Conservation (phyloP, 2,113 vertebrate genomes). For the Chrysemys picta region DNA sequence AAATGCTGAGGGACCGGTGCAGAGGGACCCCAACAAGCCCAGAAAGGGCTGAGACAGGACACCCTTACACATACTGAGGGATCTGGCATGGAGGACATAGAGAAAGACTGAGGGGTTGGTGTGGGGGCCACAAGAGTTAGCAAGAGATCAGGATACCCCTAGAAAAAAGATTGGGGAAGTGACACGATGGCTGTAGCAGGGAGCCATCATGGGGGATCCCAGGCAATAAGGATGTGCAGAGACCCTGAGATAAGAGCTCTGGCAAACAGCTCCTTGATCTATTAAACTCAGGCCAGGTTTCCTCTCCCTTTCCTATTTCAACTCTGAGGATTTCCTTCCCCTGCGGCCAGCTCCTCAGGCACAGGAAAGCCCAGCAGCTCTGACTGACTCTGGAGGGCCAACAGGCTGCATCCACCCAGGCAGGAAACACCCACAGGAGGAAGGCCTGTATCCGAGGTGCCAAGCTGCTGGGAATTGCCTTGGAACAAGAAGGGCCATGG, state of each 20-base stretch:
- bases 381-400: not conserved
- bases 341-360: not conserved
- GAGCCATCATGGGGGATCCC: not conserved
- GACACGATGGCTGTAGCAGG: not conserved
- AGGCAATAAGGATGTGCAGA: not conserved
- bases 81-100: not conserved
- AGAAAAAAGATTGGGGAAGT: not conserved
- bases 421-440: not conserved
- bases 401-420: no score
- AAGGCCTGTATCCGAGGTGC: not conserved
- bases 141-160: not conserved
- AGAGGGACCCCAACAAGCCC: not conserved
- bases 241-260: not conserved
- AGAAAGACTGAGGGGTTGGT: fast-evolving
- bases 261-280: not conserved
- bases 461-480: not conserved
- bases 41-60: not conserved
- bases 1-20: not conserved
- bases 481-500: not conserved
- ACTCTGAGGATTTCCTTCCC: not conserved
- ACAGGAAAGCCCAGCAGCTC: not conserved
- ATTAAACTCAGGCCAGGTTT: not conserved
- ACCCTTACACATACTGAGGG: not conserved
- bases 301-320: not conserved
- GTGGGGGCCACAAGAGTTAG: not conserved